A percentile compares a stretch with the other conserved stretches of the same genome.
Conservation (phyloP, 1,140 invertebrate species). For the Paraescarpia echinospica region DNA sequence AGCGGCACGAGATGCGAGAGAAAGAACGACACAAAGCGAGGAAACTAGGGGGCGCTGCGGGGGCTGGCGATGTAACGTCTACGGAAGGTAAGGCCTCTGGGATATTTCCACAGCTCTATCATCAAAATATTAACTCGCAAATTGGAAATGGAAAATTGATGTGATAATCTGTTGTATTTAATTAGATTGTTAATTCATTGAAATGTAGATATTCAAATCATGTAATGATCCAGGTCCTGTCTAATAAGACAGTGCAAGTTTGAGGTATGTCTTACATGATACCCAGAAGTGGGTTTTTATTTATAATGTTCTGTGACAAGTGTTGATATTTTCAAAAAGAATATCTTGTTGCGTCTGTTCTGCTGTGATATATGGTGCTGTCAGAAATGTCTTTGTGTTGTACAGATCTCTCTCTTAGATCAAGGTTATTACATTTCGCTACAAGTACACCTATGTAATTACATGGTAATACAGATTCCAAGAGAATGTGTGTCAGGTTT, state of each 20-base stretch:
- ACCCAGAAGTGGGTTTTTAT: neutral
- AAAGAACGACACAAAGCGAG: constrained; percentile 47
- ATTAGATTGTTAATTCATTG: neutral
- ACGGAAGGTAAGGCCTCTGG: neutral
- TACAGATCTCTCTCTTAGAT: neutral
- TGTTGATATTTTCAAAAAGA: neutral
- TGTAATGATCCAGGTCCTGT: neutral
- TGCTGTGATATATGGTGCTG: neutral
- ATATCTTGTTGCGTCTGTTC: neutral
- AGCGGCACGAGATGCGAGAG: constrained; percentile 35
- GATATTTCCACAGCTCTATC: neutral
- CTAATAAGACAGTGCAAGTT: neutral
- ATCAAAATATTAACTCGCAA: neutral
- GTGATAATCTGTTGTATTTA: neutral
- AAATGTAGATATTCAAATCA: neutral
- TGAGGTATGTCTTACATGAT: neutral
- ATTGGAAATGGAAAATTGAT: neutral
- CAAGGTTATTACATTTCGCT: neutral
- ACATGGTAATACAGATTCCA: neutral
- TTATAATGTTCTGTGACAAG: neutral
- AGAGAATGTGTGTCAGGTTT: neutral
- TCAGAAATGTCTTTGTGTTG: neutral
- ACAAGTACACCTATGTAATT: neutral
- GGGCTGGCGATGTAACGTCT: neutral
- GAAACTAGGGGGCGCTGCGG: constrained; percentile 37